Percentiles rank a stretch among this genome's conserved stretches.
These are phyloP conservation scores for Crotalus tigris DNA, from an alignment of 2,113 vertebrate species.

Conservation along the genomic window DNA sequence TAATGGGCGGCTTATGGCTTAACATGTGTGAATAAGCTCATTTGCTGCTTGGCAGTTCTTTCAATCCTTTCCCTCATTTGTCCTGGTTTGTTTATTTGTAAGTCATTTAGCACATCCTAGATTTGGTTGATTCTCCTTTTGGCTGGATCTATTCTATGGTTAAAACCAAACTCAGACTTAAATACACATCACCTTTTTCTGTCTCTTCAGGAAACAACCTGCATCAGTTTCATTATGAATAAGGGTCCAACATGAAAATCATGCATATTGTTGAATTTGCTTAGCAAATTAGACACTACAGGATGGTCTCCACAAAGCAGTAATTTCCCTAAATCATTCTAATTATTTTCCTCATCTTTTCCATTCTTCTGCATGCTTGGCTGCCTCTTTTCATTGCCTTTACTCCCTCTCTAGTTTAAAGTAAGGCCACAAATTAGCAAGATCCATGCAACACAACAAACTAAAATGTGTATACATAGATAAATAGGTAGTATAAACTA, in stretches of 20 bases:
- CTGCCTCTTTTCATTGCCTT: no score
- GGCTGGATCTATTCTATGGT: background rate
- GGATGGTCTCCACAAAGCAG: background rate
- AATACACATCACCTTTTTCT: background rate
- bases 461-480: background rate
- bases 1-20: background rate
- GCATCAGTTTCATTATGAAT: background rate
- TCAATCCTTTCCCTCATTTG: background rate
- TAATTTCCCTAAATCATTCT: background rate
- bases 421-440: background rate
- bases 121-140: background rate
- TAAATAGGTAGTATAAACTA: background rate
- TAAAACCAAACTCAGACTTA: background rate
- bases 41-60: background rate
- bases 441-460: background rate
- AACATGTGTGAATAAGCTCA: background rate
- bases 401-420: background rate
- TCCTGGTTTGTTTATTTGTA: background rate
- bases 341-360: background rate
- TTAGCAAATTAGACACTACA: background rate
- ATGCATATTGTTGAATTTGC: background rate
- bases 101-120: background rate
- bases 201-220: background rate
- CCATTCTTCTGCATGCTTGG: background rate
- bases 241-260: background rate